phyloP scores from a whole-genome alignment of 2,888 invertebrate genomes.

The Metacarcinus magister region DNA sequence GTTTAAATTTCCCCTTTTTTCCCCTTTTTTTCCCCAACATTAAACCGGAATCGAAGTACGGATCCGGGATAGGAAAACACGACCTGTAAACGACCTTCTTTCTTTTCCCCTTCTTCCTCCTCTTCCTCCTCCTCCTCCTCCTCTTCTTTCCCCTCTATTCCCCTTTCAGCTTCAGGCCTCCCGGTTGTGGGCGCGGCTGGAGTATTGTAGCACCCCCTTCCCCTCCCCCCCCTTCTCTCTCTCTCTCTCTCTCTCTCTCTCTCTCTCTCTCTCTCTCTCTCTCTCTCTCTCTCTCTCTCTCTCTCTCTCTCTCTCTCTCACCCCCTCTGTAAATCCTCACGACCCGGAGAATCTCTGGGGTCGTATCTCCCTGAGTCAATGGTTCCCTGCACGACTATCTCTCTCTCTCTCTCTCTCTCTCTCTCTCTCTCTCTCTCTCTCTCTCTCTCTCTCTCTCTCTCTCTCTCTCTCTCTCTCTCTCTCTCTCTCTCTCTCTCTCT shows the following conservation, averaged over 20 bases:
- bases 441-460: slow-evolving; percentile 21
- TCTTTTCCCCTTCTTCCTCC: neutral
- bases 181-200: neutral
- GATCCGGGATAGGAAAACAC: neutral
- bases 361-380: slow-evolving; percentile 16
- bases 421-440: slow-evolving; percentile 21
- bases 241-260: neutral
- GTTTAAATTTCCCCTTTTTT: neutral
- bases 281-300: neutral
- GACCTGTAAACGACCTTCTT: neutral
- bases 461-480: slow-evolving; percentile 18
- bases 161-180: neutral
- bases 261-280: neutral
- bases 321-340: slow-evolving; percentile 27
- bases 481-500: neutral
- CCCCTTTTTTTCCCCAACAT: neutral
- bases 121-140: neutral
- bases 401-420: slow-evolving; percentile 45
- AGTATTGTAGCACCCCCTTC: neutral
- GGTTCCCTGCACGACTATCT: slow-evolving; percentile 45
- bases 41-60: neutral
- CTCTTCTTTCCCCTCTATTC: neutral
- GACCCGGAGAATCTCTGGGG: neutral
- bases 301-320: neutral
- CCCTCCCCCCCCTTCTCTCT: neutral